A percentile compares a stretch with the other conserved stretches of the same genome.
Evolutionary conservation across 2,888 invertebrate species (phyloP).

Genomic region (Drosophila melanosoma): DNA sequence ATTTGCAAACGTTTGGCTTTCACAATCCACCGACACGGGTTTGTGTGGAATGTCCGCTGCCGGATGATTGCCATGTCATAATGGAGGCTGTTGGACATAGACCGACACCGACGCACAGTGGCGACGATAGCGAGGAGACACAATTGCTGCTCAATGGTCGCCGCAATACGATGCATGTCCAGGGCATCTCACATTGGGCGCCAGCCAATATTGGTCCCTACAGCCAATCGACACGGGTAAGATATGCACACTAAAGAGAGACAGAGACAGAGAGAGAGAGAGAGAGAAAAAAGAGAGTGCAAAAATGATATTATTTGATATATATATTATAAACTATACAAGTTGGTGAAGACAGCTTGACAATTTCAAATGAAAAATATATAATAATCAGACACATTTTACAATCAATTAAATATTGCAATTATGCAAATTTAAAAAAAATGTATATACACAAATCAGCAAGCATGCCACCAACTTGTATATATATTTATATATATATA

Average conservation of each 20-base stretch:
- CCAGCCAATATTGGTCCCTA: constrained; percentile 98
- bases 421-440: not conserved
- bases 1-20: constrained; percentile 90
- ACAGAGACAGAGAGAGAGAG: too few relatives aligned
- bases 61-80: constrained; percentile 89
- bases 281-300: not conserved
- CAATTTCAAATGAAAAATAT: not conserved
- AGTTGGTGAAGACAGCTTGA: not conserved
- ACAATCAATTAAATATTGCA: not conserved
- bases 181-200: constrained; percentile 98
- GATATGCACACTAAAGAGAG: not conserved
- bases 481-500: not conserved
- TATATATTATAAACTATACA: not conserved
- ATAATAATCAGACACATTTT: not conserved
- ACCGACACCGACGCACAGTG: constrained; percentile 73
- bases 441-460: not conserved
- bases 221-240: constrained; percentile 94
- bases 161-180: constrained; percentile 95
- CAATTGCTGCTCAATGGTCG: constrained; percentile 79
- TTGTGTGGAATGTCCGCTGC: constrained; percentile 92
- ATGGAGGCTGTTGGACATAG: constrained; percentile 90
- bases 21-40: constrained; percentile 94
- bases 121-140: constrained; percentile 59
- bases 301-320: not conserved
- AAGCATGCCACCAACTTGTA: not conserved